Evolutionary conservation across 92 coral and sea anemone species (phyloP).

Genomic region (Epizoanthus fatuus): DNA sequence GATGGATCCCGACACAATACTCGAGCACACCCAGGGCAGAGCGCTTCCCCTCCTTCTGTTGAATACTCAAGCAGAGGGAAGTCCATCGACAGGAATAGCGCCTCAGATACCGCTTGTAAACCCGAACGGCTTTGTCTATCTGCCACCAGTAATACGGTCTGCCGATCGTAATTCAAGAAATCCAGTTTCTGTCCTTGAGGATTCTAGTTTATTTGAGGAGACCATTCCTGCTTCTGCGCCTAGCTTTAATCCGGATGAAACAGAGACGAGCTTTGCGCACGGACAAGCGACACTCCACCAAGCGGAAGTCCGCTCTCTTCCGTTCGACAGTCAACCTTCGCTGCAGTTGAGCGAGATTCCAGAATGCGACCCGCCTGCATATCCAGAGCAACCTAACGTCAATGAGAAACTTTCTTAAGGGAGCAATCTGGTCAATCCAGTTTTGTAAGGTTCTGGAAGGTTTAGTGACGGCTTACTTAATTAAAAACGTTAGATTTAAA

Average conservation of each 20-base stretch:
- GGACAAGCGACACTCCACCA: conserved; percentile 21
- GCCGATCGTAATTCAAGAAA: background rate
- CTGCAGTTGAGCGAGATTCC: background rate
- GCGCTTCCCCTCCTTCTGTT: background rate
- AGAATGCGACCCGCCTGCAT: background rate
- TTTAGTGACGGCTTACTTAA: too few species aligned
- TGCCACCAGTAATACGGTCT: background rate
- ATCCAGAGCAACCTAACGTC: background rate
- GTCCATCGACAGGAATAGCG: background rate
- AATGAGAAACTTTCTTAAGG: too few species aligned
- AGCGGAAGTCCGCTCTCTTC: too few species aligned
- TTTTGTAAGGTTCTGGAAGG: too few species aligned
- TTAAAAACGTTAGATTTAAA: too few species aligned
- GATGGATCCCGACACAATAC: conserved; percentile 67
- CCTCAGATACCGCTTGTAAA: too few species aligned
- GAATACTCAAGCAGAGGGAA: too few species aligned
- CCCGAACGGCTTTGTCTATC: background rate
- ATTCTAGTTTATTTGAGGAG: background rate
- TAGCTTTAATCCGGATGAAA: too few species aligned
- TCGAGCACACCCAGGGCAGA: conserved; percentile 21
- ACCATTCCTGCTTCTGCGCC: background rate
- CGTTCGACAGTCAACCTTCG: background rate
- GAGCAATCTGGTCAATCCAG: too few species aligned
- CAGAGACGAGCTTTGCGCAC: too few species aligned
- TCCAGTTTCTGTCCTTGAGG: background rate